phyloP scores from a whole-genome alignment of 2,888 invertebrate species.

The Sesia apiformis region DNA sequence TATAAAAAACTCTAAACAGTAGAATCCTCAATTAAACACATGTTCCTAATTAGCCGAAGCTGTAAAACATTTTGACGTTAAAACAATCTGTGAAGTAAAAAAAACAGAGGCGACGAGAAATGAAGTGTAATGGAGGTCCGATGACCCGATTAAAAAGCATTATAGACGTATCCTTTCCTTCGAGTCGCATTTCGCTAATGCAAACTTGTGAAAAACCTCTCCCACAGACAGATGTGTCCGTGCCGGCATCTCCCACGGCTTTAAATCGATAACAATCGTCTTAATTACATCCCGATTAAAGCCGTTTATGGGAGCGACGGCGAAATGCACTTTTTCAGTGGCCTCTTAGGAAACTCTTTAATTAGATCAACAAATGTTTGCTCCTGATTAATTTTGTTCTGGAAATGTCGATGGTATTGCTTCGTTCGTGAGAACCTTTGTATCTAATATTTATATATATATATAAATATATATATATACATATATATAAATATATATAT shows the following conservation, averaged over 20 bases:
- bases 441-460: no score
- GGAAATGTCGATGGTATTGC: neutral
- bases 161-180: neutral
- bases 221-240: constrained; percentile 13
- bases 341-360: constrained; percentile 28
- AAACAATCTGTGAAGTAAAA: no score
- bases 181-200: neutral
- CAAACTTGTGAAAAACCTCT: constrained; percentile 11
- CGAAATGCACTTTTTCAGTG: constrained; percentile 28
- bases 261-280: constrained; percentile 43
- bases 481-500: no score
- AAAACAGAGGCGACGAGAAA: no score
- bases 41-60: no score
- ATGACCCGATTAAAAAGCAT: neutral
- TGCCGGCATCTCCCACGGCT: constrained; percentile 28
- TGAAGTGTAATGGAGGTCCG: no score
- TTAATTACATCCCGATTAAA: constrained; percentile 48
- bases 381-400: constrained; percentile 5
- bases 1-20: no score
- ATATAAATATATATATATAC: no score
- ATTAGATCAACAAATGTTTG: constrained; percentile 19
- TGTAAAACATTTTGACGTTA: no score
- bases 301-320: constrained; percentile 36
- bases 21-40: no score
- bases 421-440: neutral